phyloP scores from a whole-genome alignment of 2,113 vertebrate genomes.

The Recurvirostra avosetta region DNA sequence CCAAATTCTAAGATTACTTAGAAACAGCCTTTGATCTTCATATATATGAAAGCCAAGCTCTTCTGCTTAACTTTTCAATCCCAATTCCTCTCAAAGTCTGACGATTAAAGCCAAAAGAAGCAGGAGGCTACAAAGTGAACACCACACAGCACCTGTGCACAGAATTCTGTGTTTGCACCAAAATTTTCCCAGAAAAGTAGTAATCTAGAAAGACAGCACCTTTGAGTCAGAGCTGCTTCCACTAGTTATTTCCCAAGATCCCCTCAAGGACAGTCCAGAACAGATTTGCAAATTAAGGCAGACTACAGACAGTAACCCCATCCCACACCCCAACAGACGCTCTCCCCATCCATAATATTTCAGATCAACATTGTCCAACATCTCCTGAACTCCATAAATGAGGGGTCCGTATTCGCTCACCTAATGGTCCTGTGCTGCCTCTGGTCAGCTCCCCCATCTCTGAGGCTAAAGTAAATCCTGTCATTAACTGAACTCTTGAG shows the following conservation, averaged over 20 bases:
- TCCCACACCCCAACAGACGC: neutral
- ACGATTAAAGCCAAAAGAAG: neutral
- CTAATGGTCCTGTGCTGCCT: neutral
- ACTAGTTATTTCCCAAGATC: neutral
- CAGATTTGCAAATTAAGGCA: neutral
- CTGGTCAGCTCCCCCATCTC: neutral
- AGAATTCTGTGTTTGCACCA: neutral
- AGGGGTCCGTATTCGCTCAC: neutral
- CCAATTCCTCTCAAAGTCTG: neutral
- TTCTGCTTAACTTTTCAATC: neutral
- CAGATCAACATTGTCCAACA: neutral
- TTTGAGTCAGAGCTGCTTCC: neutral
- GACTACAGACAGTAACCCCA: neutral
- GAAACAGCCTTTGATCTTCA: neutral
- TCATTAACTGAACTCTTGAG: neutral
- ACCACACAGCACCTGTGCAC: neutral
- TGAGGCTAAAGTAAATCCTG: neutral
- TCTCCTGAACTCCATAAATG: neutral
- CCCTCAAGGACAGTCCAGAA: neutral
- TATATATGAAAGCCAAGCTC: neutral
- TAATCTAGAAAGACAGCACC: neutral
- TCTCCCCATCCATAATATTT: neutral
- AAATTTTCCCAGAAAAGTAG: neutral
- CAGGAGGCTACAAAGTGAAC: neutral
- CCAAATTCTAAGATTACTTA: neutral